These are phyloP conservation scores for Drosophila meridionalis DNA, from an alignment of 2,888 invertebrate species.

Conservation along the genomic window DNA sequence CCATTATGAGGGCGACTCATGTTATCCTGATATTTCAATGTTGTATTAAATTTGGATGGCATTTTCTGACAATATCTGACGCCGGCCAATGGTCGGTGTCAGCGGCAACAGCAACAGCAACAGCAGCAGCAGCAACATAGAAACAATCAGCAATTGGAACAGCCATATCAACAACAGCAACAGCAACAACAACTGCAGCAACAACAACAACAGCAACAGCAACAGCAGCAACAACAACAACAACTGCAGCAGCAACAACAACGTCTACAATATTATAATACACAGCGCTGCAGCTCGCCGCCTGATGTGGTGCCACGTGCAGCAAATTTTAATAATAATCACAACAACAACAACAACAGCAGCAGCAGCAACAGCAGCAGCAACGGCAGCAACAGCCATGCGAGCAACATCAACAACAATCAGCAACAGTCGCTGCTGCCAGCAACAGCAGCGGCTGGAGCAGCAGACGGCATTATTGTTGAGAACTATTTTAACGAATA, in stretches of 20 bases:
- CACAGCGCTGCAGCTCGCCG: constrained; percentile 82
- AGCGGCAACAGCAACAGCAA: constrained; percentile 63
- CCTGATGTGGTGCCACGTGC: constrained; percentile 84
- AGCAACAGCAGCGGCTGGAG: constrained; percentile 35
- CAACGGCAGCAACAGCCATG: constrained; percentile 22
- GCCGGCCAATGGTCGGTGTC: constrained; percentile 74
- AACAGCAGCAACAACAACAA: constrained; percentile 46
- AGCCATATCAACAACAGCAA: constrained; percentile 70
- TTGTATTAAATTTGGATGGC: constrained; percentile 85
- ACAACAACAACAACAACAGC: constrained; percentile 32
- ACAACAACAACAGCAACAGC: constrained; percentile 50
- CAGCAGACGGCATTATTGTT: constrained; percentile 79
- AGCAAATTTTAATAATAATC: constrained; percentile 75
- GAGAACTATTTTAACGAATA: constrained; percentile 84
- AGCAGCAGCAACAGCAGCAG: constrained; percentile 32
- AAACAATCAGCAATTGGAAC: constrained; percentile 68
- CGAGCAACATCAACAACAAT: constrained; percentile 35
- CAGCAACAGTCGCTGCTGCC: constrained; percentile 49
- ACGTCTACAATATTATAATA: constrained; percentile 57
- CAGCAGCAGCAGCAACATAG: constrained; percentile 59
- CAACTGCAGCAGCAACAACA: constrained; percentile 56
- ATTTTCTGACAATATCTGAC: constrained; percentile 85
- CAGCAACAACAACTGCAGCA: constrained; percentile 68
- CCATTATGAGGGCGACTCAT: constrained; percentile 88
- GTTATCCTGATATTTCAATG: constrained; percentile 85